A percentile compares a stretch with the other conserved stretches of the same genome.
phyloP scores from a whole-genome alignment of 2,888 invertebrate species.

The Chrysolina americana region DNA sequence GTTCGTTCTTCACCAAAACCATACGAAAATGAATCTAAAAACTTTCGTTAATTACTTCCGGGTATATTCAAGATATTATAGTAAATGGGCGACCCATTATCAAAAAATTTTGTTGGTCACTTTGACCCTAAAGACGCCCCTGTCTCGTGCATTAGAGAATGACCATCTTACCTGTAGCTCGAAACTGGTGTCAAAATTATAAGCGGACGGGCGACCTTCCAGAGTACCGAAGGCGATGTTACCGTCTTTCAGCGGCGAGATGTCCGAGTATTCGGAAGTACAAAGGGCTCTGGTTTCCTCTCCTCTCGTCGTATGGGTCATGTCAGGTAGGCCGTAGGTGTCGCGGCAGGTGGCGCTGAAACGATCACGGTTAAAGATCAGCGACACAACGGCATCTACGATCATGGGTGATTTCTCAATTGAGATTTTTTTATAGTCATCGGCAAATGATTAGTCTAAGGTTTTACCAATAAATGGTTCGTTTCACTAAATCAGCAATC shows the following conservation, averaged over 20 bases:
- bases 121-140: not conserved
- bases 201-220: constrained; percentile 94
- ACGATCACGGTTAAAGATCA: constrained; percentile 40
- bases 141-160: not conserved
- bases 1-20: too few species aligned
- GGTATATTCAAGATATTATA: too few species aligned
- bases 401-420: not conserved
- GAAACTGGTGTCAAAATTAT: constrained; percentile 90
- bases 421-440: not conserved
- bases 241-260: constrained; percentile 94
- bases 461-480: too few species aligned
- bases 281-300: constrained; percentile 96
- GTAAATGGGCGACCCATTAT: too few species aligned
- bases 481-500: too few species aligned
- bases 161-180: constrained; percentile 83
- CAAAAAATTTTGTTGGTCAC: too few species aligned
- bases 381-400: not conserved
- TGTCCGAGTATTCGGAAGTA: constrained; percentile 98
- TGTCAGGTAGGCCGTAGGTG: constrained; percentile 88
- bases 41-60: too few species aligned
- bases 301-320: constrained; percentile 77
- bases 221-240: constrained; percentile 96
- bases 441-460: not conserved
- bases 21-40: too few species aligned
- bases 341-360: constrained; percentile 91